phyloP scores from a whole-genome alignment of 2,797 vertebrate species.

The Rallus crepitans region DNA sequence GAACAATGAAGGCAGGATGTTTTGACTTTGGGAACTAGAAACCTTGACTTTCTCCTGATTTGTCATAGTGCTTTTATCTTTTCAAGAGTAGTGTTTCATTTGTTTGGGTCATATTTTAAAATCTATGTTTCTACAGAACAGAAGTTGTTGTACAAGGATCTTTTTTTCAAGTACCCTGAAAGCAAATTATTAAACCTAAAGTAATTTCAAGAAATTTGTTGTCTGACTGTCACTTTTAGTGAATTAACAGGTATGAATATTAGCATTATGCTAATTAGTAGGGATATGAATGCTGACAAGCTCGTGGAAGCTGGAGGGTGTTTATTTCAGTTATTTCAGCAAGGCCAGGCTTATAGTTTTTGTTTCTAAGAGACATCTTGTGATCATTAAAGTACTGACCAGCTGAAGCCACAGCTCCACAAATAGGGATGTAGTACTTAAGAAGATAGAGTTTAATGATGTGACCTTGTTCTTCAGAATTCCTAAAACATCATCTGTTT shows the following conservation, averaged over 20 bases:
- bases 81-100: background rate
- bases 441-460: background rate
- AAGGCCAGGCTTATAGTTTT: background rate
- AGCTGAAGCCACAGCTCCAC: background rate
- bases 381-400: background rate
- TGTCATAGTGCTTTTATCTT: background rate
- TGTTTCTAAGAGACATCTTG: background rate
- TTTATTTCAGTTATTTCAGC: background rate
- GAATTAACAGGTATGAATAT: background rate
- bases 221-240: background rate
- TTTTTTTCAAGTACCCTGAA: background rate
- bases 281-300: background rate
- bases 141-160: background rate
- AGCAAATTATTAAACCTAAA: background rate
- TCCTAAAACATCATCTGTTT: background rate
- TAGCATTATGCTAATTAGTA: background rate
- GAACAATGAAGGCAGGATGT: background rate
- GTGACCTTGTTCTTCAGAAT: background rate
- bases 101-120: background rate
- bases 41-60: background rate
- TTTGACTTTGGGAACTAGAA: background rate
- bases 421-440: background rate
- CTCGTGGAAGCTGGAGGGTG: background rate
- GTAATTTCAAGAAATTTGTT: background rate
- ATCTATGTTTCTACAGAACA: background rate